Conservation (phyloP, 2,888 invertebrate species). For the Sicus ferrugineus region DNA sequence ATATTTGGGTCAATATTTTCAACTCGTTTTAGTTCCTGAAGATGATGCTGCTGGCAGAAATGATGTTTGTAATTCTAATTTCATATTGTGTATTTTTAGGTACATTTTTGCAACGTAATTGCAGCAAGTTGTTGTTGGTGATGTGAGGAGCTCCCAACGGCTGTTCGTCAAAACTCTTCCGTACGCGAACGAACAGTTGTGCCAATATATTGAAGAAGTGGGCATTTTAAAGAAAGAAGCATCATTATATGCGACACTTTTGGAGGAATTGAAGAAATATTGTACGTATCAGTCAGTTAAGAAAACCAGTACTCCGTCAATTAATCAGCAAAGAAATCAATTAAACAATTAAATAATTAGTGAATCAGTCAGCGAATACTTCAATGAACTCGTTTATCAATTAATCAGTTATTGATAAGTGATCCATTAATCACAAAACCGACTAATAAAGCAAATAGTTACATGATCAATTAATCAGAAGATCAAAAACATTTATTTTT, state of each 20-base stretch:
- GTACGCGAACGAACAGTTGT: conserved; percentile 42
- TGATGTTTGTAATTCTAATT: neutral
- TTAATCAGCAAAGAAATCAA: neutral
- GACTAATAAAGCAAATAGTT: no score
- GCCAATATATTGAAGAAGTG: conserved; percentile 41
- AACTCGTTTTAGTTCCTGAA: conserved; percentile 42
- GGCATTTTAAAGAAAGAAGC: conserved; percentile 54
- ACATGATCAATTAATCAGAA: no score
- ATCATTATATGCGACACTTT: conserved; percentile 48
- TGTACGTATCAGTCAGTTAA: conserved; percentile 46
- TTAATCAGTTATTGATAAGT: no score
- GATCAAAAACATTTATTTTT: no score
- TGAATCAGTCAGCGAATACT: no score
- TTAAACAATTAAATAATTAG: no score
- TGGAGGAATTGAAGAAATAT: conserved; percentile 45
- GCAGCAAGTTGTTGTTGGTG: neutral
- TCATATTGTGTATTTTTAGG: conserved; percentile 47
- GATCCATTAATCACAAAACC: no score
- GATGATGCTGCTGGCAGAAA: neutral
- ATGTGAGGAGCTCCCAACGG: conserved; percentile 19
- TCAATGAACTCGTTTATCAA: neutral
- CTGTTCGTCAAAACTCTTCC: conserved; percentile 55
- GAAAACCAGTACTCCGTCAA: no score
- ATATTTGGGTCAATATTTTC: conserved; percentile 57
- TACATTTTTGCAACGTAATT: neutral